Conservation (phyloP, 92 coral and sea anemone genomes). For the Plumapathes pennacea region DNA sequence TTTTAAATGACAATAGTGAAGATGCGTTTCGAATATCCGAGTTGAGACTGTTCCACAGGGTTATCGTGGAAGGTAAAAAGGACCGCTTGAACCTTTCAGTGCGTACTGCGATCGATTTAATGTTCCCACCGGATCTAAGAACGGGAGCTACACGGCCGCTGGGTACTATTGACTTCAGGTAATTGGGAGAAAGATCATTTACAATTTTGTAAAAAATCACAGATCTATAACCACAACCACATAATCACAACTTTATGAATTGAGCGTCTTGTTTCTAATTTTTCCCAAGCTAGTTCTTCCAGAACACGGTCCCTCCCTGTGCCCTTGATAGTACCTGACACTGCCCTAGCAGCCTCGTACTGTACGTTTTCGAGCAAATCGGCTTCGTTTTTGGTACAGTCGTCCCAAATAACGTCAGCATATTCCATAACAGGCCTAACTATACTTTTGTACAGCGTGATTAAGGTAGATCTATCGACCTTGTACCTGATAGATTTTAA, state of each 20-base stretch:
- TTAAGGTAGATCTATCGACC: conserved; percentile 17
- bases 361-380: conserved; percentile 29
- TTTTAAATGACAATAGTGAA: conserved; percentile 3
- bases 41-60: conserved; percentile 7
- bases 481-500: conserved; percentile 14
- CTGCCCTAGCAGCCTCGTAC: conserved; percentile 30
- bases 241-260: conserved; percentile 14
- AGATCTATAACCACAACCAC: no score
- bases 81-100: background rate
- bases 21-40: background rate
- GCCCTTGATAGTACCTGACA: conserved; percentile 18
- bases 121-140: background rate
- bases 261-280: conserved; percentile 20
- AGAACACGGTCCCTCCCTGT: conserved; percentile 6
- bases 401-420: conserved; percentile 34
- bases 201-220: conserved; percentile 41
- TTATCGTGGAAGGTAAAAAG: conserved; percentile 22
- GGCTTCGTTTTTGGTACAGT: background rate
- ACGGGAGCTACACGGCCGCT: background rate
- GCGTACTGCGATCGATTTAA: background rate
- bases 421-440: conserved; percentile 33
- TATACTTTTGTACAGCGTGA: conserved; percentile 13
- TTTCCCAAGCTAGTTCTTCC: conserved; percentile 42
- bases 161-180: conserved; percentile 1
- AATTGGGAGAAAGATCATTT: conserved; percentile 14